Percentiles rank a stretch among this genome's conserved stretches.
phyloP scores from a whole-genome alignment of 2,113 vertebrate species.

The Podarcis cretensis region DNA sequence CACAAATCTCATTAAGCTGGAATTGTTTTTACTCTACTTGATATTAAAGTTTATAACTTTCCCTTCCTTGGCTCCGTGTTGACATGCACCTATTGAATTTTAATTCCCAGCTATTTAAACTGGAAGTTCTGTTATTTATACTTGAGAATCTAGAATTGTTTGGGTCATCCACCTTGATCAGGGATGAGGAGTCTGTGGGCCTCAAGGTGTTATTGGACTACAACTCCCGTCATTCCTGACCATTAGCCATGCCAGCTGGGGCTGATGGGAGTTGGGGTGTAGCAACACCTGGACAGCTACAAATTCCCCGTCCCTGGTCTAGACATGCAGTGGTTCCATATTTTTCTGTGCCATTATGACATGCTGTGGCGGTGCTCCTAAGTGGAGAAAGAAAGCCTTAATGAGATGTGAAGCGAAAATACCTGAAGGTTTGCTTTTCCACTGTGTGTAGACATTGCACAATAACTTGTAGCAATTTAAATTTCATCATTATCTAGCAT shows the following conservation, averaged over 20 bases:
- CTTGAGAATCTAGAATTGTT: not conserved
- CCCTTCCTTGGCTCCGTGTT: not conserved
- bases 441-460: not conserved
- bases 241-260: no score
- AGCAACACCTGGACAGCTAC: not conserved
- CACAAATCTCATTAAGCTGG: not conserved
- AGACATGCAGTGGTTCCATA: not conserved
- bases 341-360: constrained; percentile 3
- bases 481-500: constrained; percentile 27
- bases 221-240: no score
- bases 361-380: constrained; percentile 4
- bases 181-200: not conserved
- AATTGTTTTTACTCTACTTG: not conserved
- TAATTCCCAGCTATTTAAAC: not conserved
- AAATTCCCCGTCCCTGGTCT: not conserved
- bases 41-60: not conserved
- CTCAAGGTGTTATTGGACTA: not conserved
- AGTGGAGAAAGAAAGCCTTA: not conserved
- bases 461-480: constrained; percentile 5
- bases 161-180: not conserved
- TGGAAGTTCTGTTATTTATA: not conserved
- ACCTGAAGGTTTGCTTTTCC: constrained; percentile 21
- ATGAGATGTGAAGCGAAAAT: constrained; percentile 19
- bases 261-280: not conserved
- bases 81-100: no score